Base-by-base conservation (phyloP, 2,113 vertebrate genomes). In the Percopsis transmontana region DNA sequence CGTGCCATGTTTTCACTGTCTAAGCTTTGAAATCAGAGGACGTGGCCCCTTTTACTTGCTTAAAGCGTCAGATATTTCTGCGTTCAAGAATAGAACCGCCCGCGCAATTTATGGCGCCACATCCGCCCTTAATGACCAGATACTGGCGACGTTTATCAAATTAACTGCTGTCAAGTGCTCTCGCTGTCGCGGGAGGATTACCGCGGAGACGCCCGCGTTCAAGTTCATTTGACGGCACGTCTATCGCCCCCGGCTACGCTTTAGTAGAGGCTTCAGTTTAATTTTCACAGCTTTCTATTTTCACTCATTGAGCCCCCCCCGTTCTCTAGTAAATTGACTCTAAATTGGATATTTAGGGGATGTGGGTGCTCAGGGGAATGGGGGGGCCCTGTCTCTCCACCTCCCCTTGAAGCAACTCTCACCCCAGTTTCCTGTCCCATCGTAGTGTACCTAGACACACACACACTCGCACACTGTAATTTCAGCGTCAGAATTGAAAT, bases 281-380 rank as follows among this genome's bases (percentile, higher is more conserved):
- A 87, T 87, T 85, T 87, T 66, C 58, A 76, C 76, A 62, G 74
- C 74, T 75, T 84, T 78, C 74, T 66, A 62, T 69, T 72, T 70
- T 71, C 44, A 0, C 58, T 77, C 39, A 10, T 42, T 50, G 66
- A 11, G 70, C 64, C 67, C 40, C 47, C 62, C 57, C 66, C 42
- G 56, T 13, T 57, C 59, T 59, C 20, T 62, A 66, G 45, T 81
- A 75, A 87, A 81, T 88, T 83, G 74, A 76, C 68, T 83, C 45
- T 72, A 86, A 90, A 90, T 86, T 77, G 69, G 84, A 88, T 90
- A 81, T 82, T 87, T 82, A 68, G 52, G 53, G 68, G 74, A 58
- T 65, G 62, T 53, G 44, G 53, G 41, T 76, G 68, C 77, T 72
- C 60, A 48, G 44, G 74, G 52, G 72, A 64, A 47, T 51, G 51